Evolutionary conservation across 1,140 invertebrate species (phyloP).

Genomic region (Neuroterus valhalla): DNA sequence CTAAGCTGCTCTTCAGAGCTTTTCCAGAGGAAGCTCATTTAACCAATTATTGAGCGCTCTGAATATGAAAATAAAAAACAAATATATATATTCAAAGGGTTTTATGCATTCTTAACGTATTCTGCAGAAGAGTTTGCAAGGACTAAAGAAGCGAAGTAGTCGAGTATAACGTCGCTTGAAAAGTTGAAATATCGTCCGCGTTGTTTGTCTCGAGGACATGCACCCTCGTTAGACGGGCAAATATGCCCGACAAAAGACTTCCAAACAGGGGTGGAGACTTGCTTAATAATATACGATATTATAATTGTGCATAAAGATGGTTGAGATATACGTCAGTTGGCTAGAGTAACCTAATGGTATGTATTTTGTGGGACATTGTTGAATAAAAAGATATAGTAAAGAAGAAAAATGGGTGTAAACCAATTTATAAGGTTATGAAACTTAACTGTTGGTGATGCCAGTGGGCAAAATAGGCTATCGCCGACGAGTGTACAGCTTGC

Average conservation of each 20-base stretch:
- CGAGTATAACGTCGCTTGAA: conserved; percentile 41
- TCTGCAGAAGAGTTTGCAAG: conserved; percentile 12
- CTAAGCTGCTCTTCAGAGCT: neutral
- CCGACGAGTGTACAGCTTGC: no score
- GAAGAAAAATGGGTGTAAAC: no score
- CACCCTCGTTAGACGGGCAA: conserved; percentile 63
- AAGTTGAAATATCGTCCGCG: conserved; percentile 49
- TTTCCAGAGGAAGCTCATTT: conserved; percentile 4
- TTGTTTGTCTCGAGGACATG: conserved; percentile 66
- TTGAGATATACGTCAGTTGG: neutral
- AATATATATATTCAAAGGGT: neutral
- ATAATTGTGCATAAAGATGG: conserved; percentile 61
- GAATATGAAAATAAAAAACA: neutral
- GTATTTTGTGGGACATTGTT: neutral
- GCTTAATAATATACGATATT: conserved; percentile 57
- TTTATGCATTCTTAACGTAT: conserved; percentile 2
- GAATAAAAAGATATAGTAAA: no score
- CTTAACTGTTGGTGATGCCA: no score
- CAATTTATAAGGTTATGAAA: no score
- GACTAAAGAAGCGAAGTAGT: conserved; percentile 6
- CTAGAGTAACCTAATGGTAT: neutral
- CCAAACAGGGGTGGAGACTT: conserved; percentile 37
- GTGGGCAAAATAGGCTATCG: no score
- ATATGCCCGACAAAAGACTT: conserved; percentile 63
- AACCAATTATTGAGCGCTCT: conserved; percentile 22